Conservation (phyloP, 1,140 invertebrate genomes). For the Micrasema longulum region DNA sequence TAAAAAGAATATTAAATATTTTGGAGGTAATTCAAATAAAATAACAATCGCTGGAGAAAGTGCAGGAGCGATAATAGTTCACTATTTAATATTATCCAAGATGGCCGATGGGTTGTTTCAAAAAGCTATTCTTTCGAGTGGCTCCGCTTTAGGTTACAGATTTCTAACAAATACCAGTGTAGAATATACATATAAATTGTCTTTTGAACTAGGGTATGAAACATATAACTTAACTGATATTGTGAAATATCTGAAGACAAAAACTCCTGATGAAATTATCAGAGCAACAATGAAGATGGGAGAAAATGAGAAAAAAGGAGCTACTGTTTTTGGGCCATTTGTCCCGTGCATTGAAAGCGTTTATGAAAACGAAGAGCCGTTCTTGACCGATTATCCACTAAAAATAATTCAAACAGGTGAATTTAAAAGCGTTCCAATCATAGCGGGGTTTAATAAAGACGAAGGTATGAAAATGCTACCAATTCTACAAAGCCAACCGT, state of each 20-base stretch:
- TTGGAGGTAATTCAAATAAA: conserved; percentile 72
- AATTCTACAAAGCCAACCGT: background rate
- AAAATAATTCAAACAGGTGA: conserved; percentile 8
- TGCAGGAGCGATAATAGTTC: conserved; percentile 65
- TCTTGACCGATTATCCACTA: background rate
- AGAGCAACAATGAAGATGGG: background rate
- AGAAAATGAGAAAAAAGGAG: background rate
- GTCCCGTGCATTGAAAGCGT: no score
- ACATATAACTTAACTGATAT: conserved; percentile 60
- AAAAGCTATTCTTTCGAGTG: conserved; percentile 72
- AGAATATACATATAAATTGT: conserved; percentile 60
- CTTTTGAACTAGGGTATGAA: conserved; percentile 61
- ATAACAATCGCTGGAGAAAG: conserved; percentile 70
- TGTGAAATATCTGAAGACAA: conserved; percentile 62
- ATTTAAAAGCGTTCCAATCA: conserved; percentile 12
- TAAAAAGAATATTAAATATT: conserved; percentile 70
- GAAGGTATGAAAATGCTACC: conserved; percentile 14
- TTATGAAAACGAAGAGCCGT: no score
- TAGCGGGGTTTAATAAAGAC: conserved; percentile 14
- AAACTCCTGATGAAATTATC: conserved; percentile 53
- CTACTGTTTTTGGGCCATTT: background rate
- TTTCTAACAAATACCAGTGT: conserved; percentile 56
- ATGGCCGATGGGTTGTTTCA: conserved; percentile 67
- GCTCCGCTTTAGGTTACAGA: conserved; percentile 63
- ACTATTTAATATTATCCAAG: conserved; percentile 57